These are phyloP conservation scores for Hemiprocne comata DNA, from an alignment of 2,113 vertebrate genomes.

Conservation along the genomic window DNA sequence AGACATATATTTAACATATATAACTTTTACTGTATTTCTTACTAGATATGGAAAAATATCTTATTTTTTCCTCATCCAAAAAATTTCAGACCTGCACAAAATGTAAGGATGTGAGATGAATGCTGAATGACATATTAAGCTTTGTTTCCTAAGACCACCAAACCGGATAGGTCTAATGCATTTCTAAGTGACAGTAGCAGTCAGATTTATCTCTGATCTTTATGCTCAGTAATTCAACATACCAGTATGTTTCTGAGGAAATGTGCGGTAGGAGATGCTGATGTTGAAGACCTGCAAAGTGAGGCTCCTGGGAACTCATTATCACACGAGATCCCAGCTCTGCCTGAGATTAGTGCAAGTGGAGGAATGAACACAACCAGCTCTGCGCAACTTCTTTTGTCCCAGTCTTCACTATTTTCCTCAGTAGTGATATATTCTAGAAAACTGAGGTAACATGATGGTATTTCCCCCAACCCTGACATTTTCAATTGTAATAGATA, in stretches of 20 bases:
- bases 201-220: not conserved
- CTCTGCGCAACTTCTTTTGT: not conserved
- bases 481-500: not conserved
- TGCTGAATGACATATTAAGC: not conserved
- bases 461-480: not conserved
- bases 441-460: not conserved
- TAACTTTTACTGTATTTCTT: not conserved
- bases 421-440: not conserved
- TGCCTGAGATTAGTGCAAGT: not conserved
- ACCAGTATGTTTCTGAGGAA: not conserved
- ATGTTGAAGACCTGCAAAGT: not conserved
- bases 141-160: not conserved
- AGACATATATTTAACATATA: not conserved
- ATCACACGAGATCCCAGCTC: not conserved
- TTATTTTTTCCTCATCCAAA: not conserved
- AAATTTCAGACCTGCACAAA: not conserved
- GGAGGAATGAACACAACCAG: not conserved
- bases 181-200: not conserved
- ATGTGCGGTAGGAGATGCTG: not conserved
- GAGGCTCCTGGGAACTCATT: not conserved
- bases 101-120: not conserved
- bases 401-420: not conserved
- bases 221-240: not conserved
- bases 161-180: not conserved
- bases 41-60: not conserved